A percentile compares a stretch with the other conserved stretches of the same genome.
phyloP scores from a whole-genome alignment of 2,797 vertebrate species.

The Garrulus glandarius region DNA sequence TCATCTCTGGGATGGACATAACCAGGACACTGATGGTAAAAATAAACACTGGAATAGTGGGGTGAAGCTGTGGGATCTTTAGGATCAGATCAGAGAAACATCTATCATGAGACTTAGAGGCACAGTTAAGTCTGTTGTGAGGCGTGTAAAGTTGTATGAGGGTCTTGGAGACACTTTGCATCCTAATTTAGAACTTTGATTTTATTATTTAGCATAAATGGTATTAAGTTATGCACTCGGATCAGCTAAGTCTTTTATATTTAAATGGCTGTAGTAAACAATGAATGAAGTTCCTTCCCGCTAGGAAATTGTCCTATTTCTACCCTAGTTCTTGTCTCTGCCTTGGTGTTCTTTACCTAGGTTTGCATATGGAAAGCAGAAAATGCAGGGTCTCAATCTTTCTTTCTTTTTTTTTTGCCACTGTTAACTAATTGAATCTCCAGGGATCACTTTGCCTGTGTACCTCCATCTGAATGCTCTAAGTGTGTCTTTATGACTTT shows the following conservation, averaged over 20 bases:
- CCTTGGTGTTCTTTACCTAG: neutral
- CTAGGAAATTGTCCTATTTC: neutral
- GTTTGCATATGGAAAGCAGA: neutral
- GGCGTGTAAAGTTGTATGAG: neutral
- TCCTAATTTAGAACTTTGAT: neutral
- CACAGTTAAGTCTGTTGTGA: neutral
- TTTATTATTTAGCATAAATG: neutral
- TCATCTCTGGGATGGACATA: neutral
- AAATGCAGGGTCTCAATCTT: neutral
- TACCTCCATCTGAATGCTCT: neutral
- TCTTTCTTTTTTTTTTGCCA: neutral
- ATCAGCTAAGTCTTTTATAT: neutral
- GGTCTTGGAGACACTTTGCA: neutral
- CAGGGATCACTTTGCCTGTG: neutral
- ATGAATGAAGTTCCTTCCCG: neutral
- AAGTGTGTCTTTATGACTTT: neutral
- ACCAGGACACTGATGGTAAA: neutral
- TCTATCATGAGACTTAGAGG: neutral
- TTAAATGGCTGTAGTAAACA: neutral
- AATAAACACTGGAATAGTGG: neutral
- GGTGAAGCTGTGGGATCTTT: neutral
- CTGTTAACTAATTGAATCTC: neutral
- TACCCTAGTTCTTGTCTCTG: neutral
- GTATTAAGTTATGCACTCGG: neutral
- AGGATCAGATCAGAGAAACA: neutral